Evolutionary conservation across 53 echinoderm and acorn worm genomes (phyloP), one percentile per base, ranked within the genome.

Genomic region (Stichopus horrens): DNA sequence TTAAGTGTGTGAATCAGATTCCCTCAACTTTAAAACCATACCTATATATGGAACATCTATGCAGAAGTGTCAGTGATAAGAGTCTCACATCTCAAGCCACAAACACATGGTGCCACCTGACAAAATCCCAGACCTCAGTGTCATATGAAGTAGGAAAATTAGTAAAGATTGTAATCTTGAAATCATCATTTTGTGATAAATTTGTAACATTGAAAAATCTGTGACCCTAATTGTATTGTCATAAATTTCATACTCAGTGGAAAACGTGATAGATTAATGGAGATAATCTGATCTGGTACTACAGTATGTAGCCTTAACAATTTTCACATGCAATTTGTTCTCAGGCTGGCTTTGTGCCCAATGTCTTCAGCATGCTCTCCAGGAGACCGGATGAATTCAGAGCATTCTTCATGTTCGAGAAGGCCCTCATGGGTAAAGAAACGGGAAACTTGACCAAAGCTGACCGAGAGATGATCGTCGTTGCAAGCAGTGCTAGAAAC

Each of bases 361-460:
- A 98, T 86, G 98, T 98, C 58, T 98, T 98, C 92, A 93, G 92
- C 88, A 89, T 88, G 18, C 79, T 98, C 18, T 63, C 98, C 55
- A 94, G 96, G 80, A 91, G 96, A 53, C 98, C 98, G 6, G 98
- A 91, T 68, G 94, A 94, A 73, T 98, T 98, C 92, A 91, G 98
- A 5, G 94, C 94, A 53, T 98, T 98, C 94, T 94, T 99, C 68
- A 83, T 76, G 71, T 99, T 81, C 77, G 92, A 99, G 63, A 92
- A 99, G 78, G 92, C 93, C 18, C 86, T 99, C 21, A 96, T 99
- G 94, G 88, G 55, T 68, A 95, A 95, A 76, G 94, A 96, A 55
- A 96, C 96, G 1, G 99, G 99, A 10, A 91, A 94, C 83, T 90
- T 99, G 59, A 94, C 99, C 53, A 99, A 96, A 89, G 99, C 96